phyloP scores from a whole-genome alignment of 2,888 invertebrate species.

The Synanthedon andrenaeformis region DNA sequence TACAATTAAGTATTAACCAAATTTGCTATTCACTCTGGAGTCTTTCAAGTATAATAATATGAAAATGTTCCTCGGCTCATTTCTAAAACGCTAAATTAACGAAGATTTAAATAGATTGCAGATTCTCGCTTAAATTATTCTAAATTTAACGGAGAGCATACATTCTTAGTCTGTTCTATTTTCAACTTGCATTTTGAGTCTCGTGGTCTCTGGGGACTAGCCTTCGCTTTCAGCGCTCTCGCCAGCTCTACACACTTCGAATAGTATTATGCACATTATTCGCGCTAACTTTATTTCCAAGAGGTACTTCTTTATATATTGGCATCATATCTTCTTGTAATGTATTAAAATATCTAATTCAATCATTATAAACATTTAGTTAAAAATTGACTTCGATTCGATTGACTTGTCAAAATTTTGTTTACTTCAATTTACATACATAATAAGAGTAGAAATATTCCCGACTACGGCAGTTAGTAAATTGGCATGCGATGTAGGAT shows the following conservation, averaged over 20 bases:
- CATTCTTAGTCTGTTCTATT: conserved; percentile 38
- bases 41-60: conserved; percentile 14
- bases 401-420: conserved; percentile 20
- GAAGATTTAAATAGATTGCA: conserved; percentile 48
- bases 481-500: conserved; percentile 34
- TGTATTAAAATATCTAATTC: conserved; percentile 47
- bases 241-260: conserved; percentile 38
- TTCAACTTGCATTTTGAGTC: conserved; percentile 42
- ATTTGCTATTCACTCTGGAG: not conserved
- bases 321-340: conserved; percentile 48
- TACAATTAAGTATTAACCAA: too few relatives aligned
- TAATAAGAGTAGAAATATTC: not conserved
- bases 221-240: conserved; percentile 36
- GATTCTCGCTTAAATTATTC: conserved; percentile 48
- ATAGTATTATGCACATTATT: conserved; percentile 49
- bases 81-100: conserved; percentile 39
- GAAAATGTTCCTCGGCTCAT: conserved; percentile 55
- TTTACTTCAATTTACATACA: conserved; percentile 8
- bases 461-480: conserved; percentile 26
- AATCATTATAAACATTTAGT: conserved; percentile 5
- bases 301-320: conserved; percentile 11
- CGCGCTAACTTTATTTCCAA: conserved; percentile 21
- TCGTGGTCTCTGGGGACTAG: conserved; percentile 23
- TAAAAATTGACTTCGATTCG: conserved; percentile 4
- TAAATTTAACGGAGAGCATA: conserved; percentile 35